A percentile compares a stretch with the other conserved stretches of the same genome.
Evolutionary conservation across 2,113 vertebrate genomes (phyloP).

Genomic region (Trematocara stigmaticum): DNA sequence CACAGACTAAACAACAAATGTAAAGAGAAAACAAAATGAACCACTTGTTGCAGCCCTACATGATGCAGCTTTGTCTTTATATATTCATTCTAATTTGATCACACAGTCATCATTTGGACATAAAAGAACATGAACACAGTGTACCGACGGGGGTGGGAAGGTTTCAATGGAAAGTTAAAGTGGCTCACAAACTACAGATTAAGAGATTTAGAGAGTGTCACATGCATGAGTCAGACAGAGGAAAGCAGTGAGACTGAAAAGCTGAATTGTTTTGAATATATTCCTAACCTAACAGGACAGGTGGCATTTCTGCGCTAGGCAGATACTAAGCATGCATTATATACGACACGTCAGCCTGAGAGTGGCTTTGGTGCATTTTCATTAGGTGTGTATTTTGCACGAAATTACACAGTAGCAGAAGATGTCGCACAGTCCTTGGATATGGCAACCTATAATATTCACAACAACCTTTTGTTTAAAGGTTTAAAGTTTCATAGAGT

Average conservation of each 20-base stretch:
- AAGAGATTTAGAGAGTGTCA: not conserved
- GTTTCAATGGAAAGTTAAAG: not conserved
- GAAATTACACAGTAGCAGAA: not conserved
- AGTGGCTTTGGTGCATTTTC: not conserved
- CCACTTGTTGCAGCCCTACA: not conserved
- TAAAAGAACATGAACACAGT: not conserved
- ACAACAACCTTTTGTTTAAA: not conserved
- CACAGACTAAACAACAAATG: not conserved
- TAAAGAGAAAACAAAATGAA: not conserved
- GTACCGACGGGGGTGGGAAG: not conserved
- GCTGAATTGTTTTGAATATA: not conserved
- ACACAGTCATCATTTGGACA: not conserved
- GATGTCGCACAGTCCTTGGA: not conserved
- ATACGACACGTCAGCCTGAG: not conserved
- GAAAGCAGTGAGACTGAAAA: not conserved
- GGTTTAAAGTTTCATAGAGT: not conserved
- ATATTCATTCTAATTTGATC: not conserved
- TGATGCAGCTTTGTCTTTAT: not conserved
- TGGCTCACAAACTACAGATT: not conserved
- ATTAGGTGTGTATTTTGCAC: not conserved
- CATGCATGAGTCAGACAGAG: not conserved
- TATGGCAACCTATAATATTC: not conserved
- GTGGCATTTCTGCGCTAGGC: not conserved
- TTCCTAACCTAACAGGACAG: not conserved
- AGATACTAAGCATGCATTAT: not conserved